Evolutionary conservation across 1,140 invertebrate species (phyloP).

Genomic region (Eciton burchellii): DNA sequence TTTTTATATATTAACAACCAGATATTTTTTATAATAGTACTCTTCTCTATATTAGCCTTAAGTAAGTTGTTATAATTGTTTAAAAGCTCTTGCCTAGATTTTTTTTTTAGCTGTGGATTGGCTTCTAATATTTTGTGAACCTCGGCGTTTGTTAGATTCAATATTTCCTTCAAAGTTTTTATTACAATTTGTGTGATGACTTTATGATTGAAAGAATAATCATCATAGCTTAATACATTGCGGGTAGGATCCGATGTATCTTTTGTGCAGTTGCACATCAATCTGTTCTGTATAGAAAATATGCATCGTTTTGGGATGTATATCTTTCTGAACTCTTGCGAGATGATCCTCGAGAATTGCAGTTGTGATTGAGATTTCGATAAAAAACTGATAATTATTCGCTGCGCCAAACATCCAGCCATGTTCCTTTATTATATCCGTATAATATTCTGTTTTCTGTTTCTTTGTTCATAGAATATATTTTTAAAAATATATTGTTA

Average conservation of each 20-base stretch:
- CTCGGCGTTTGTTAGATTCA: not conserved
- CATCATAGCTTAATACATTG: conserved; percentile 4
- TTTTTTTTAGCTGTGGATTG: conserved; percentile 20
- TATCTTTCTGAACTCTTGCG: too few species aligned
- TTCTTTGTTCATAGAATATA: not conserved
- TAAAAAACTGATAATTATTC: not conserved
- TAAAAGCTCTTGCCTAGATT: conserved; percentile 15
- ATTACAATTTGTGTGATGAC: not conserved
- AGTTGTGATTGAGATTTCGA: not conserved
- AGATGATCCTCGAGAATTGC: not conserved
- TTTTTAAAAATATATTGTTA: not conserved
- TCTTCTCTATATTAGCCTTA: not conserved
- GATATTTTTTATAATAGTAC: not conserved
- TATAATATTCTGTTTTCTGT: not conserved
- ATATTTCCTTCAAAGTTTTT: conserved; percentile 27
- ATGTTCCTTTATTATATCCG: not conserved
- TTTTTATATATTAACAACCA: conserved; percentile 16
- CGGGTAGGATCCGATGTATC: conserved; percentile 25
- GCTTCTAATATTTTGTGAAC: not conserved
- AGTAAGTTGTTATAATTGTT: conserved; percentile 38
- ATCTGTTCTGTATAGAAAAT: not conserved
- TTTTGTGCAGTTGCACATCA: not conserved
- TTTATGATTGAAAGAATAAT: not conserved
- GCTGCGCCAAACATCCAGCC: not conserved
- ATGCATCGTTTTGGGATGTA: not conserved